These are phyloP conservation scores for Neoscelio sp. DNA, from an alignment of 2,888 invertebrate species.

Conservation along the genomic window DNA sequence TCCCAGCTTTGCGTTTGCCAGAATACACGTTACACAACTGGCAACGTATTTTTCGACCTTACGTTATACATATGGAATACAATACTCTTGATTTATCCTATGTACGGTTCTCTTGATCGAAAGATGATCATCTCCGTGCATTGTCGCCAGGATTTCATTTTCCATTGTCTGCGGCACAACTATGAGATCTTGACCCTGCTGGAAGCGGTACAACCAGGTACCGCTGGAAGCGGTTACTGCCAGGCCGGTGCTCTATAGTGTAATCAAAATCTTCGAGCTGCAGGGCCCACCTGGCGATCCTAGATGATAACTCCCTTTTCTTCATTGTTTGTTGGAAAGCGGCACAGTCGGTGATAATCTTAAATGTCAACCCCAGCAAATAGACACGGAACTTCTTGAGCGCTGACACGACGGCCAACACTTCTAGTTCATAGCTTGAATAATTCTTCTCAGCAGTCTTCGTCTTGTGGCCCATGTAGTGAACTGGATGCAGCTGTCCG, in stretches of 20 bases:
- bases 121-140: too few species aligned
- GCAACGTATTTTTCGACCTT: too few species aligned
- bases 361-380: conserved; percentile 31
- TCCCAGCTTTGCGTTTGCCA: background rate
- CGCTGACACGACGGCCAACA: background rate
- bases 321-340: conserved; percentile 30
- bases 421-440: conserved; percentile 10
- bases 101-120: too few species aligned
- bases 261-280: conserved; percentile 22
- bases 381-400: conserved; percentile 7
- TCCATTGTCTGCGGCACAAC: too few species aligned
- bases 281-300: conserved; percentile 13
- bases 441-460: background rate
- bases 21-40: background rate
- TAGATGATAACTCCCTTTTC: conserved; percentile 22
- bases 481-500: background rate
- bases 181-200: too few species aligned
- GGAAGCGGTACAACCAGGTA: too few species aligned
- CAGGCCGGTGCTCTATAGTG: background rate
- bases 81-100: background rate
- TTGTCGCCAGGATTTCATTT: too few species aligned
- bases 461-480: background rate
- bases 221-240: too few species aligned
- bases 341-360: conserved; percentile 38
- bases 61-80: background rate